These are phyloP conservation scores for Stigmatopora argus DNA, from an alignment of 2,113 vertebrate species.

Conservation along the genomic window DNA sequence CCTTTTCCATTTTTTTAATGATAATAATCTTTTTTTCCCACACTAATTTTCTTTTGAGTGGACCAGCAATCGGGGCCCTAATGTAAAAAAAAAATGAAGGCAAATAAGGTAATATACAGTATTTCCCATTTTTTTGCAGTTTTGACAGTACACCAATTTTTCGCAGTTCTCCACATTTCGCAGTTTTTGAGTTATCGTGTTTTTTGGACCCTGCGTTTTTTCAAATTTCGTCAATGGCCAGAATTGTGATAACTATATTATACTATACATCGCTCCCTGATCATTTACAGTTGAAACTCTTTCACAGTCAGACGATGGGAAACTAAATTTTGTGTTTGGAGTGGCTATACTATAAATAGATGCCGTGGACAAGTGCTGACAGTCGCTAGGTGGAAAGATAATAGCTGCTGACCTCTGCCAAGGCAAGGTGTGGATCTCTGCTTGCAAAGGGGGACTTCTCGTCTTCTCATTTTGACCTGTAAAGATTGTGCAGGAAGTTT, in stretches of 20 bases:
- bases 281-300: background rate
- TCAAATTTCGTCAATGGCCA: too few species aligned
- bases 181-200: too few species aligned
- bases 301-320: background rate
- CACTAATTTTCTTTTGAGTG: too few species aligned
- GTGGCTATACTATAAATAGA: background rate
- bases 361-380: background rate
- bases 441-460: constrained; percentile 44
- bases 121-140: too few species aligned
- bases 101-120: too few species aligned
- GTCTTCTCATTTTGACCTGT: constrained; percentile 49
- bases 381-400: constrained; percentile 1
- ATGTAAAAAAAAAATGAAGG: too few species aligned
- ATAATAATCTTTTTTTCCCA: too few species aligned
- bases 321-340: background rate
- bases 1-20: too few species aligned
- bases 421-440: constrained; percentile 58
- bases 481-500: background rate
- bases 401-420: constrained; percentile 56
- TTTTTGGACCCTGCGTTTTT: too few species aligned
- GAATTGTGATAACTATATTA: background rate
- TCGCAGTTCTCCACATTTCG: too few species aligned
- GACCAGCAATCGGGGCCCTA: too few species aligned
- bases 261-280: background rate
- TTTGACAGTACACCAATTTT: too few species aligned